These are phyloP conservation scores for Nannoperca australis DNA, from an alignment of 2,797 vertebrate genomes.

Conservation along the genomic window DNA sequence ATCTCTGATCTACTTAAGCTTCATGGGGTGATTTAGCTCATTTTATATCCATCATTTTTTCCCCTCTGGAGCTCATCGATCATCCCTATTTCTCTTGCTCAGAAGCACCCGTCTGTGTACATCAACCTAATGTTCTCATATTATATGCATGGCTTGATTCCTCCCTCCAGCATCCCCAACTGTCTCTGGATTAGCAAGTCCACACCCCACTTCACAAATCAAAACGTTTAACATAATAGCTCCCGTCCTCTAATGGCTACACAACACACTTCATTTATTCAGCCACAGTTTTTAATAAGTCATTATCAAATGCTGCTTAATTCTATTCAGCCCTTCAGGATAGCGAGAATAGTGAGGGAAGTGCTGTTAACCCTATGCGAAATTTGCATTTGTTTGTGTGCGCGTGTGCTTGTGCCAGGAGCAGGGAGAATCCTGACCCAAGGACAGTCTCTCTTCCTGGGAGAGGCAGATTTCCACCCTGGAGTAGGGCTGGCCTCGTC, in stretches of 20 bases:
- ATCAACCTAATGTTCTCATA: slow-evolving; percentile 82
- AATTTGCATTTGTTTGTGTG: slow-evolving; percentile 54
- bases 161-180: slow-evolving; percentile 79
- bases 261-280: slow-evolving; percentile 88
- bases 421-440: slow-evolving; percentile 69
- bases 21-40: slow-evolving; percentile 48
- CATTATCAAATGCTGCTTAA: slow-evolving; percentile 85
- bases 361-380: slow-evolving; percentile 57
- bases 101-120: slow-evolving; percentile 76
- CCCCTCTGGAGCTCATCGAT: slow-evolving; percentile 79
- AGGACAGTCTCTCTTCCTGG: slow-evolving; percentile 61
- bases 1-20: slow-evolving; percentile 47
- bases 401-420: slow-evolving; percentile 35
- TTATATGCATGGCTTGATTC: slow-evolving; percentile 84
- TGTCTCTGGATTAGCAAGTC: slow-evolving; percentile 83
- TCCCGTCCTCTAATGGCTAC: slow-evolving; percentile 85
- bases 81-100: slow-evolving; percentile 76
- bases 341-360: slow-evolving; percentile 55
- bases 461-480: slow-evolving; percentile 69
- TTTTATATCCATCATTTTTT: slow-evolving; percentile 57
- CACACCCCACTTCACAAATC: slow-evolving; percentile 85
- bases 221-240: slow-evolving; percentile 86
- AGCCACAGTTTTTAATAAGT: slow-evolving; percentile 83
- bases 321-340: slow-evolving; percentile 79
- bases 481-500: slow-evolving; percentile 64